phyloP scores from a whole-genome alignment of 2,888 invertebrate species.

The Serrognathus titanus region DNA sequence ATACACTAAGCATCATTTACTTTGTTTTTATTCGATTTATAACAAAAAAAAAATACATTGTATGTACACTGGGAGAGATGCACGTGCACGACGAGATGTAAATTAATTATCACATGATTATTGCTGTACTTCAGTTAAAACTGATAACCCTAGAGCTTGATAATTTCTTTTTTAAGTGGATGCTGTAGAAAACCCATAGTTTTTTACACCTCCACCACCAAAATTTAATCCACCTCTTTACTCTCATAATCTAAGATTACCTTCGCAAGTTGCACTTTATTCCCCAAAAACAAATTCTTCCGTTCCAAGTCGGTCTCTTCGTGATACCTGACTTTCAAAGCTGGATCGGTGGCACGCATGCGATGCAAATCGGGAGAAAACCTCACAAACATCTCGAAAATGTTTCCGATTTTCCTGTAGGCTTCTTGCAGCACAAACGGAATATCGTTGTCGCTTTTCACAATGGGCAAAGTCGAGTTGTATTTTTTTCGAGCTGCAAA shows the following conservation, averaged over 20 bases:
- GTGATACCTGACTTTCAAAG: conserved; percentile 58
- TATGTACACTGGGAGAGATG: too few species aligned
- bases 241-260: conserved; percentile 48
- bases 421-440: conserved; percentile 50
- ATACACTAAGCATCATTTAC: conserved; percentile 2
- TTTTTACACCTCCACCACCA: background rate
- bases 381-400: conserved; percentile 70
- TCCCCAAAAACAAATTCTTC: conserved; percentile 53
- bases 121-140: too few species aligned
- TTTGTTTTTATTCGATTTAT: too few species aligned
- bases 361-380: conserved; percentile 63
- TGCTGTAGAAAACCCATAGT: background rate
- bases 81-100: too few species aligned
- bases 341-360: conserved; percentile 78
- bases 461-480: conserved; percentile 58
- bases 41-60: too few species aligned
- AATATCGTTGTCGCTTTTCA: conserved; percentile 64
- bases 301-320: conserved; percentile 35
- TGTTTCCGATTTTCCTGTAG: conserved; percentile 49
- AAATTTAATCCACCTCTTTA: background rate
- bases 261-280: conserved; percentile 57
- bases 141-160: too few species aligned
- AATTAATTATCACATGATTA: too few species aligned
- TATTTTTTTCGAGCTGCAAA: conserved; percentile 62
- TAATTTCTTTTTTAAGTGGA: too few species aligned